Evolutionary conservation across 2,888 invertebrate species (phyloP).

Genomic region (Pemphredon lugubris): DNA sequence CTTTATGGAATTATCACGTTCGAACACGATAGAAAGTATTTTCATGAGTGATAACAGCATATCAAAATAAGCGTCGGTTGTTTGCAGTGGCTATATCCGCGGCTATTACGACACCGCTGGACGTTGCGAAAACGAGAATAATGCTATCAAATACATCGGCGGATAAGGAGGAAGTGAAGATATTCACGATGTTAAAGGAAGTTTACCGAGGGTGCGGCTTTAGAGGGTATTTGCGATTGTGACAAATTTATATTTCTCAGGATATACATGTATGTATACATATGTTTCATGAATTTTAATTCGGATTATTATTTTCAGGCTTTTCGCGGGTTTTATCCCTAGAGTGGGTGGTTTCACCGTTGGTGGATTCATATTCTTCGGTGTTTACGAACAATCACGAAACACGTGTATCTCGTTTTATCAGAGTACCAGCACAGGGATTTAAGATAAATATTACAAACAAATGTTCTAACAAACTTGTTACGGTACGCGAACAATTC

Average conservation of each 20-base stretch:
- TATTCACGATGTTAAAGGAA: conserved; percentile 82
- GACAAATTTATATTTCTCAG: conserved; percentile 61
- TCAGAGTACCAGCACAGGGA: conserved; percentile 16
- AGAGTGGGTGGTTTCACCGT: conserved; percentile 93
- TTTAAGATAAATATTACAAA: conserved; percentile 1
- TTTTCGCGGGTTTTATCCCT: conserved; percentile 94
- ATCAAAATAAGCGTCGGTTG: no score
- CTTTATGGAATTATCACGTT: conserved; percentile 1
- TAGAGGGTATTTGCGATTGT: conserved; percentile 84
- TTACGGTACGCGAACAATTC: neutral
- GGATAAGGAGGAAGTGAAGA: conserved; percentile 79
- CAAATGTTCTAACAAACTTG: neutral
- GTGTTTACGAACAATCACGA: conserved; percentile 94
- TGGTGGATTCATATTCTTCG: conserved; percentile 97
- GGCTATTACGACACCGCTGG: conserved; percentile 95
- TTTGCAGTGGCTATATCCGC: conserved; percentile 91
- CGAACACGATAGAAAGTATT: no score
- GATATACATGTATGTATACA: neutral
- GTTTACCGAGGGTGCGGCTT: conserved; percentile 88
- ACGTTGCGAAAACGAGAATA: conserved; percentile 98
- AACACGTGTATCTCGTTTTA: conserved; percentile 36
- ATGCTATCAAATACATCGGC: conserved; percentile 90
- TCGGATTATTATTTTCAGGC: conserved; percentile 82
- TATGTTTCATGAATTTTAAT: neutral
- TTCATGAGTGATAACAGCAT: no score